Percentiles rank a stretch among this genome's conserved stretches.
Conservation (phyloP, 2,113 vertebrate species). For the Perca schrenkii region DNA sequence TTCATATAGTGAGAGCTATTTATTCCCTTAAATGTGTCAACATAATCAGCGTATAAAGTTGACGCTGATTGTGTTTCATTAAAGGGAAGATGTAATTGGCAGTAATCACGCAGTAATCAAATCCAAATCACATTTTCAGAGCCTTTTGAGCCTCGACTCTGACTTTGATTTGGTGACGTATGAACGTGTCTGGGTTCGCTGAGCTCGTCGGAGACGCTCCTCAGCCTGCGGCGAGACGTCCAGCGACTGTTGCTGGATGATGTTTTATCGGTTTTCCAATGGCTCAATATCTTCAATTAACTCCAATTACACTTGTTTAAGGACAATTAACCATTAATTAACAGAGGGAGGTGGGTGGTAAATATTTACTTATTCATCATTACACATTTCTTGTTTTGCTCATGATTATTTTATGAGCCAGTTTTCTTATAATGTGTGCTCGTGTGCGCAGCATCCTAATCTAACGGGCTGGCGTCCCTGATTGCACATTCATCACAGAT, state of each 20-base stretch:
- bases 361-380: constrained; percentile 74
- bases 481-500: constrained; percentile 39
- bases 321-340: constrained; percentile 64
- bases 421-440: constrained; percentile 35
- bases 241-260: not conserved
- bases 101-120: not conserved
- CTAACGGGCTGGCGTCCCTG: constrained; percentile 7
- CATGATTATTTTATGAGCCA: constrained; percentile 56
- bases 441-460: constrained; percentile 29
- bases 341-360: constrained; percentile 19
- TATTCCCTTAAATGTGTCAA: not conserved
- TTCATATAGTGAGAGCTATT: too few relatives aligned
- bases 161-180: constrained; percentile 2
- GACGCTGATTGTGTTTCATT: not conserved
- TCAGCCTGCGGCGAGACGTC: not conserved
- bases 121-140: constrained; percentile 8
- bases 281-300: constrained; percentile 56
- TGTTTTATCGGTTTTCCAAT: constrained; percentile 42
- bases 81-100: not conserved
- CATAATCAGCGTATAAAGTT: not conserved
- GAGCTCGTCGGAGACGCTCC: constrained; percentile 2
- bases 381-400: constrained; percentile 48
- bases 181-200: not conserved
- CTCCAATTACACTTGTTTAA: constrained; percentile 51
- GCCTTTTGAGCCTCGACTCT: not conserved